phyloP scores from a whole-genome alignment of 2,888 invertebrate genomes.

The Caenorhabditis sinica region DNA sequence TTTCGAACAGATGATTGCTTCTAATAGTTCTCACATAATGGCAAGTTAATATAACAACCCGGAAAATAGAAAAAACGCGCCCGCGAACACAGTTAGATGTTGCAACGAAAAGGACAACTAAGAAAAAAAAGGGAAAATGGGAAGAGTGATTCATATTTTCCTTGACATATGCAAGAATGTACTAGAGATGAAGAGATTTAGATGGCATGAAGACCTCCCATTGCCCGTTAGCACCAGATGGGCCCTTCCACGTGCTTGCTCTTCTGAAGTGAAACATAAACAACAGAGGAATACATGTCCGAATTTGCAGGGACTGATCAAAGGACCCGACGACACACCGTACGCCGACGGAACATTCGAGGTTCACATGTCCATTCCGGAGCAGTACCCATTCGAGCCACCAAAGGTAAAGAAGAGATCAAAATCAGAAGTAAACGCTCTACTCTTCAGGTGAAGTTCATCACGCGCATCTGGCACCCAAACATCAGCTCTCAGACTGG shows the following conservation, averaged over 20 bases:
- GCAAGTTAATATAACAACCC: background rate
- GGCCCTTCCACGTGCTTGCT: background rate
- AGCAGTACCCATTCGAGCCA: conserved; percentile 99
- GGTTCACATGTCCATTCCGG: conserved; percentile 97
- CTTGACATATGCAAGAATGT: background rate
- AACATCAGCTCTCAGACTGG: conserved; percentile 98
- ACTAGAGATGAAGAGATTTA: background rate
- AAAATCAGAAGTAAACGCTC: background rate
- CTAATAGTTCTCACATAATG: no score
- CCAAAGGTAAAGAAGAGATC: conserved; percentile 91
- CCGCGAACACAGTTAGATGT: background rate
- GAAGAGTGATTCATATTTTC: background rate
- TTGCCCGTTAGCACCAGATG: background rate
- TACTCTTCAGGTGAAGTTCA: conserved; percentile 90
- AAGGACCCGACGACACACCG: conserved; percentile 97
- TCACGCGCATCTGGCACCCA: conserved; percentile 99
- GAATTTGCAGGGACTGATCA: conserved; percentile 86
- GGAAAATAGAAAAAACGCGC: conserved; percentile 2
- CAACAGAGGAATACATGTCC: background rate
- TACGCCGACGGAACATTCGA: conserved; percentile 97
- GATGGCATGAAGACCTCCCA: background rate
- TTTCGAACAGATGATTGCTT: no score
- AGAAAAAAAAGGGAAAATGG: no score
- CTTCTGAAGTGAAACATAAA: no score
- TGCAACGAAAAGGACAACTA: background rate